A percentile compares a stretch with the other conserved stretches of the same genome.
These are phyloP conservation scores for Prinia subflava DNA, from an alignment of 2,113 vertebrate genomes.

Conservation along the genomic window DNA sequence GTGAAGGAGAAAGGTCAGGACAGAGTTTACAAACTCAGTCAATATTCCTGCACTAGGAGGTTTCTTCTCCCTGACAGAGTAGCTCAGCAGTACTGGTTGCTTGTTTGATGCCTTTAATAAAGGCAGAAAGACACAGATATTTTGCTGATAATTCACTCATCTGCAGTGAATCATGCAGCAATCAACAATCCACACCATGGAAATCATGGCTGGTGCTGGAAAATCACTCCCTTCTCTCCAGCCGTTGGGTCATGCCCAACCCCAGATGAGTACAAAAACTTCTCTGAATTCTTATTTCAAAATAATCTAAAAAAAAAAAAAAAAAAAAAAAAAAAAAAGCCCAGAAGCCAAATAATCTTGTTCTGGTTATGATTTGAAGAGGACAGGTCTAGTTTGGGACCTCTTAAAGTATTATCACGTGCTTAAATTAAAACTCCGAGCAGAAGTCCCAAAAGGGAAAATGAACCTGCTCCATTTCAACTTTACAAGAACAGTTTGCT, in stretches of 20 bases:
- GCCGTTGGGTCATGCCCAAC: not conserved
- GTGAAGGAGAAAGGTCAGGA: conserved; percentile 19
- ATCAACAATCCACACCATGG: not conserved
- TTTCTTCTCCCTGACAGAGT: not conserved
- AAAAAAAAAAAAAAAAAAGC: too few species aligned
- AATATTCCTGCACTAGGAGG: not conserved
- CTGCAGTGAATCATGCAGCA: not conserved
- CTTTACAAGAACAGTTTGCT: not conserved
- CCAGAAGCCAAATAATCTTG: not conserved
- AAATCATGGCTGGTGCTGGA: not conserved
- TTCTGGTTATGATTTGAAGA: not conserved
- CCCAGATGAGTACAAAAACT: not conserved
- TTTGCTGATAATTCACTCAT: not conserved
- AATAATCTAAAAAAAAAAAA: not conserved
- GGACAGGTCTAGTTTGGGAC: not conserved
- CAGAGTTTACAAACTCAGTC: conserved; percentile 4
- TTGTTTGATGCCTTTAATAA: not conserved
- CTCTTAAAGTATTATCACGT: not conserved
- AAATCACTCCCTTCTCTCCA: not conserved
- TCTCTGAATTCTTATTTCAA: not conserved
- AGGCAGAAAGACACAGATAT: not conserved
- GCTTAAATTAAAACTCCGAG: not conserved
- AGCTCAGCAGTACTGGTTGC: not conserved
- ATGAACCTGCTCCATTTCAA: not conserved
- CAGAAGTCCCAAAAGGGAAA: not conserved